These are phyloP conservation scores for Ips typographus DNA, from an alignment of 1,140 invertebrate genomes.

Conservation along the genomic window DNA sequence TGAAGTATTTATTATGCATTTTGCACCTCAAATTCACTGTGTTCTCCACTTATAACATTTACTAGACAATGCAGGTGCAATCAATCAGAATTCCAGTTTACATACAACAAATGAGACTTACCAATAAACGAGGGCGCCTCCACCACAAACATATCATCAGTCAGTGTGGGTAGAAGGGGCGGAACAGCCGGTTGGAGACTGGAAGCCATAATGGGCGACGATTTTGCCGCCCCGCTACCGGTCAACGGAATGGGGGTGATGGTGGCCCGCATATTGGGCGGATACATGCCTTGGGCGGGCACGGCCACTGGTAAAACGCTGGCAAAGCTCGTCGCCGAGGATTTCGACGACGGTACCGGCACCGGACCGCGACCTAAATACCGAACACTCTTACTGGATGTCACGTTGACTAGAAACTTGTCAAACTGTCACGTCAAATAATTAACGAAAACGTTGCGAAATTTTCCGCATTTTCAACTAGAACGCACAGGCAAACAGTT, in stretches of 20 bases:
- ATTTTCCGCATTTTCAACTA: not conserved
- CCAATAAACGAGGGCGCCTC: slow-evolving; percentile 85
- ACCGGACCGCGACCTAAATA: slow-evolving; percentile 59
- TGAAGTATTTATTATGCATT: too few species aligned
- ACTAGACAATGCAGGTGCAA: not conserved
- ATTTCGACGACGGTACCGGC: slow-evolving; percentile 53
- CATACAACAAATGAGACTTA: slow-evolving; percentile 5
- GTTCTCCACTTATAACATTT: too few species aligned
- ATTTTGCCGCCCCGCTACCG: slow-evolving; percentile 27
- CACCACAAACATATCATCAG: slow-evolving; percentile 87
- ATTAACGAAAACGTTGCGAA: not conserved
- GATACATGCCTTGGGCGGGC: slow-evolving; percentile 60
- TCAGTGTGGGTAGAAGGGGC: slow-evolving; percentile 72
- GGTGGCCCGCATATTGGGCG: slow-evolving; percentile 59
- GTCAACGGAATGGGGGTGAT: slow-evolving; percentile 60
- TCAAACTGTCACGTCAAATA: not conserved
- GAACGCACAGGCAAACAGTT: not conserved
- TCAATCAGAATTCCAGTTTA: not conserved
- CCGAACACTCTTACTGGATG: not conserved
- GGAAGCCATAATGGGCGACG: slow-evolving; percentile 16
- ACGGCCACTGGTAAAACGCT: slow-evolving; percentile 57
- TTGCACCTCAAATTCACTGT: too few species aligned
- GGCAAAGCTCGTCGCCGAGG: slow-evolving; percentile 49
- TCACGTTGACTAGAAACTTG: not conserved
- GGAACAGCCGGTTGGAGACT: slow-evolving; percentile 59